Conservation (phyloP, 2,888 invertebrate genomes). For the Elmis aenea region DNA sequence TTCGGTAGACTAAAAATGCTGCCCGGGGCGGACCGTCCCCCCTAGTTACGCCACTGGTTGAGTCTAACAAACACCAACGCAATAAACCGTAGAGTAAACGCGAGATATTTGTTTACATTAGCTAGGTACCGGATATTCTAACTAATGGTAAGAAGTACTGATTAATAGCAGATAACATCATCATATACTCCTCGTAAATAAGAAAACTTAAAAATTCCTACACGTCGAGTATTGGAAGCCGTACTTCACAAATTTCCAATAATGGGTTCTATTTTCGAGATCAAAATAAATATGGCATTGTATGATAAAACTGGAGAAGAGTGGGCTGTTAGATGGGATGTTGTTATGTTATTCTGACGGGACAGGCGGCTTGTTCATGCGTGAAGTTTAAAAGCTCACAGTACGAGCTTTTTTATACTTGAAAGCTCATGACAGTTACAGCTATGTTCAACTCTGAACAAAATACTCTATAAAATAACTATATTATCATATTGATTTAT, state of each 20-base stretch:
- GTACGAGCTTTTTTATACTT: conserved; percentile 41
- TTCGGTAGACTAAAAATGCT: too few species aligned
- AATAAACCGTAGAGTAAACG: too few species aligned
- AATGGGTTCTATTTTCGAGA: conserved; percentile 27
- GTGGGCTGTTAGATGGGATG: conserved; percentile 30
- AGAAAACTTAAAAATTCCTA: too few species aligned
- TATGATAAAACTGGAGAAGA: conserved; percentile 34
- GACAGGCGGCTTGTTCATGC: conserved; percentile 40
- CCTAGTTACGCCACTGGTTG: too few species aligned
- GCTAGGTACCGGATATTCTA: too few species aligned
- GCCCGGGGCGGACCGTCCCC: too few species aligned
- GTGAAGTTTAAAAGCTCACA: conserved; percentile 42
- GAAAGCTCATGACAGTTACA: conserved; percentile 42
- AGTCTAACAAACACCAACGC: too few species aligned
- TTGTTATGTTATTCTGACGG: conserved; percentile 40
- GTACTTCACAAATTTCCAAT: conserved; percentile 19
- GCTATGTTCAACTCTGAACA: conserved; percentile 31
- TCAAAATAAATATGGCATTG: conserved; percentile 34
- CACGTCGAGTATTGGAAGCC: too few species aligned
- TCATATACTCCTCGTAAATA: too few species aligned
- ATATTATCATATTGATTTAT: conserved; percentile 27
- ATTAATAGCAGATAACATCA: too few species aligned
- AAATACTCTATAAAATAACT: conserved; percentile 18
- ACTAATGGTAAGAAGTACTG: too few species aligned
- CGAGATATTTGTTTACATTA: too few species aligned